Conservation (phyloP, 2,113 vertebrate genomes). For the Scophthalmus maximus region DNA sequence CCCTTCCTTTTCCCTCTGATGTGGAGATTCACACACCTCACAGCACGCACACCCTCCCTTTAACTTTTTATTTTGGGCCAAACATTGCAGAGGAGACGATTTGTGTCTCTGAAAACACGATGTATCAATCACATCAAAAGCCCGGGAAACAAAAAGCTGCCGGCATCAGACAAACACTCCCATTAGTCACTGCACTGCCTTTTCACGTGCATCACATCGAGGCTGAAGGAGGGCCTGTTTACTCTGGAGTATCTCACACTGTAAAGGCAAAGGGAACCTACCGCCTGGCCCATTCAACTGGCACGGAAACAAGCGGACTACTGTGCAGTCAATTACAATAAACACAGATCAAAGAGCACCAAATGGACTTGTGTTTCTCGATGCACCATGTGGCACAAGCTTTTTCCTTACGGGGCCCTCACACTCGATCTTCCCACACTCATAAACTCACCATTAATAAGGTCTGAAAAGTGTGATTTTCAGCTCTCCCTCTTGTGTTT, state of each 20-base stretch:
- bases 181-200: slow-evolving; percentile 79
- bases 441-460: slow-evolving; percentile 70
- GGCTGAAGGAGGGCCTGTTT: slow-evolving; percentile 70
- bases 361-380: slow-evolving; percentile 61
- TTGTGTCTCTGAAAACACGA: slow-evolving; percentile 77
- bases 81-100: slow-evolving; percentile 77
- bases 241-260: slow-evolving; percentile 73
- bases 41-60: slow-evolving; percentile 50
- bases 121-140: slow-evolving; percentile 80
- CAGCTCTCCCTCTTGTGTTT: slow-evolving; percentile 58
- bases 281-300: slow-evolving; percentile 67
- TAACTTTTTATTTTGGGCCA: slow-evolving; percentile 80
- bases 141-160: slow-evolving; percentile 77
- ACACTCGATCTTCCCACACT: slow-evolving; percentile 73
- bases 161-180: slow-evolving; percentile 76
- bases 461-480: slow-evolving; percentile 73
- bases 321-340: slow-evolving; percentile 74
- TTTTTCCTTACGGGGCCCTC: slow-evolving; percentile 51
- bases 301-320: slow-evolving; percentile 59
- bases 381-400: slow-evolving; percentile 67
- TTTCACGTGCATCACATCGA: slow-evolving; percentile 60
- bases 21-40: slow-evolving; percentile 67
- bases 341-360: slow-evolving; percentile 71
- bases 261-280: slow-evolving; percentile 71
- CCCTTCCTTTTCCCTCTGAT: slow-evolving; percentile 65